These are phyloP conservation scores for Oscheius sp. DNA, from an alignment of 1,140 invertebrate species.

Conservation along the genomic window DNA sequence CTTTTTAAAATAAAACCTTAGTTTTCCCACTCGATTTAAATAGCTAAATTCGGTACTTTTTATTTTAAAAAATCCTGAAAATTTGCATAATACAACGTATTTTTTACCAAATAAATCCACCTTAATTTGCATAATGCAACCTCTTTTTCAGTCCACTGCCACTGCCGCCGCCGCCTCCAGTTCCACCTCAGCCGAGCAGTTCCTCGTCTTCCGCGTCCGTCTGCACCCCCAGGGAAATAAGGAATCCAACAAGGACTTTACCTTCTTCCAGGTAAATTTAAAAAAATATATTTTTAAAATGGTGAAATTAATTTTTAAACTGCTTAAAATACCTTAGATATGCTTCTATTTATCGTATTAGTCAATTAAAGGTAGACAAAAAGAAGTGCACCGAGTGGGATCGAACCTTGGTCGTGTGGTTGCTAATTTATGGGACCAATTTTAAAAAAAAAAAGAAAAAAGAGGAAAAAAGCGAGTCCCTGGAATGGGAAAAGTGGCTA, in stretches of 20 bases:
- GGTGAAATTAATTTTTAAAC: too few species aligned
- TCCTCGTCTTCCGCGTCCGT: slow-evolving; percentile 51
- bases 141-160: not conserved
- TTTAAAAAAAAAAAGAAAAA: not conserved
- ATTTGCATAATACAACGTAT: not conserved
- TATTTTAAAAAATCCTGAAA: not conserved
- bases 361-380: too few species aligned
- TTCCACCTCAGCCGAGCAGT: slow-evolving; percentile 19
- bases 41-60: not conserved
- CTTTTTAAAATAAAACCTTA: too few species aligned
- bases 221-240: slow-evolving; percentile 60
- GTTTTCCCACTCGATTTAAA: not conserved
- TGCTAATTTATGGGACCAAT: too few species aligned
- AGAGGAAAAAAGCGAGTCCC: too few species aligned
- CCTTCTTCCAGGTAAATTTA: slow-evolving; percentile 56
- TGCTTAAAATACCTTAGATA: too few species aligned
- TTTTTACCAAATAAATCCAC: not conserved
- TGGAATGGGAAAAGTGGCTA: too few species aligned
- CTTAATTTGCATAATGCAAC: not conserved
- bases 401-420: too few species aligned
- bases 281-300: not conserved
- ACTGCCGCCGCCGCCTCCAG: slow-evolving; percentile 3
- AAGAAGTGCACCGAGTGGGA: too few species aligned
- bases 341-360: too few species aligned
- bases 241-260: slow-evolving; percentile 61